Evolutionary conservation across 2,888 invertebrate genomes (phyloP).

Genomic region (Rhodophaea formosa): DNA sequence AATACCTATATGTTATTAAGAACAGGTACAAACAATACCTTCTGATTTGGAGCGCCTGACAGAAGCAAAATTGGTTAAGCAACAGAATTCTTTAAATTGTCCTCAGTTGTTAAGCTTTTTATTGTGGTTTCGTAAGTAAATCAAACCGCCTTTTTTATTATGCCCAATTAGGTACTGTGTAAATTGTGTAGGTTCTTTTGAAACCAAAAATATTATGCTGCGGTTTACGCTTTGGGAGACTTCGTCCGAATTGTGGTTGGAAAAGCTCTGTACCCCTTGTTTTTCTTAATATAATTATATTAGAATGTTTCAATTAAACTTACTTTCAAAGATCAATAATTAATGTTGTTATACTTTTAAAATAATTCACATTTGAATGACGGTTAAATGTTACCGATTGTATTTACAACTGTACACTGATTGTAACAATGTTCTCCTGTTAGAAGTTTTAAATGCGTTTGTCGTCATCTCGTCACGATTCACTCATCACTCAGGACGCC

Average conservation of each 20-base stretch:
- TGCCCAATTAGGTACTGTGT: not conserved
- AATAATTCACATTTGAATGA: too few species aligned
- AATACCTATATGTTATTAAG: too few species aligned
- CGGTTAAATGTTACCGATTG: too few species aligned
- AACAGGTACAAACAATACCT: too few species aligned
- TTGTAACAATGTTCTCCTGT: not conserved
- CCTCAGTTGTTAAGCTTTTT: not conserved
- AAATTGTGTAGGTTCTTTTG: not conserved
- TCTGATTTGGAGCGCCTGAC: too few species aligned
- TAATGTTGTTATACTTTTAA: not conserved
- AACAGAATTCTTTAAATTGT: too few species aligned
- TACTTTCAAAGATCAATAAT: not conserved
- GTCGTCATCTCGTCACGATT: not conserved
- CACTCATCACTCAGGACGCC: not conserved
- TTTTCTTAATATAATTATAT: conserved; percentile 7
- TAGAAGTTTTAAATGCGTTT: not conserved
- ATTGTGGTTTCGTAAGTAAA: not conserved
- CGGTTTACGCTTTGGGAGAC: conserved; percentile 17
- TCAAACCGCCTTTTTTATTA: not conserved
- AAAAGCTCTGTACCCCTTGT: conserved; percentile 5
- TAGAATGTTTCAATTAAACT: too few species aligned
- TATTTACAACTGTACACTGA: not conserved
- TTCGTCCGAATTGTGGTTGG: conserved; percentile 19
- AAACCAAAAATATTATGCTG: not conserved
- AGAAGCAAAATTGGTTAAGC: too few species aligned